Evolutionary conservation across 2,888 invertebrate genomes (phyloP).

Genomic region (Heliconius ethilla): DNA sequence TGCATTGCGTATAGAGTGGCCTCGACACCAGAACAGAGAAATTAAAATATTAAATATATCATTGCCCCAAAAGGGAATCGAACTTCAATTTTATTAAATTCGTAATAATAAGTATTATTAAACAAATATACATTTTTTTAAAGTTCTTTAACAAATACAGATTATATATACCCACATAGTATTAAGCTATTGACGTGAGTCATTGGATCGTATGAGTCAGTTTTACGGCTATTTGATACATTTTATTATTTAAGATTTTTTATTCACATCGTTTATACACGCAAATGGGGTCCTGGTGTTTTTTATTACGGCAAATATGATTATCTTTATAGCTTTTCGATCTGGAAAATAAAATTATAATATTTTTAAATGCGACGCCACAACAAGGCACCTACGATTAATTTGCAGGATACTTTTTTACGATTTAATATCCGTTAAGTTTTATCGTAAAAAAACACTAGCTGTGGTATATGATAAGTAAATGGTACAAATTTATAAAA

Average conservation of each 20-base stretch:
- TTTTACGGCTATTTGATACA: constrained; percentile 22
- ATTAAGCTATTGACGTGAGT: constrained; percentile 20
- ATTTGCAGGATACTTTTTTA: background rate
- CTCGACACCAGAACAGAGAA: too few species aligned
- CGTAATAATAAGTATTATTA: too few species aligned
- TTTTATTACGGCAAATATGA: constrained; percentile 24
- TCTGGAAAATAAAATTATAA: constrained; percentile 17
- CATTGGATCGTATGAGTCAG: constrained; percentile 20
- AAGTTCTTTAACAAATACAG: background rate
- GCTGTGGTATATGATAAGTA: background rate
- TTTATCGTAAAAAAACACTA: constrained; percentile 4
- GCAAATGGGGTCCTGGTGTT: constrained; percentile 15
- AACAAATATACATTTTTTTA: too few species aligned
- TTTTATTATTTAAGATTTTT: constrained; percentile 8
- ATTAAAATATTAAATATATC: too few species aligned
- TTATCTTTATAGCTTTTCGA: constrained; percentile 19
- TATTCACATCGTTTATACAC: constrained; percentile 10
- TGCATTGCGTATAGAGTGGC: too few species aligned
- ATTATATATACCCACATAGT: background rate
- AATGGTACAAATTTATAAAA: background rate
- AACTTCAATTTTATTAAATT: too few species aligned
- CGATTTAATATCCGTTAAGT: constrained; percentile 5
- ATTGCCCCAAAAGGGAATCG: too few species aligned
- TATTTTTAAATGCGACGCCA: constrained; percentile 12
- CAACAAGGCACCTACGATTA: background rate